Base-by-base conservation (phyloP, 2,888 invertebrate genomes). In the Halictus ligatus region DNA sequence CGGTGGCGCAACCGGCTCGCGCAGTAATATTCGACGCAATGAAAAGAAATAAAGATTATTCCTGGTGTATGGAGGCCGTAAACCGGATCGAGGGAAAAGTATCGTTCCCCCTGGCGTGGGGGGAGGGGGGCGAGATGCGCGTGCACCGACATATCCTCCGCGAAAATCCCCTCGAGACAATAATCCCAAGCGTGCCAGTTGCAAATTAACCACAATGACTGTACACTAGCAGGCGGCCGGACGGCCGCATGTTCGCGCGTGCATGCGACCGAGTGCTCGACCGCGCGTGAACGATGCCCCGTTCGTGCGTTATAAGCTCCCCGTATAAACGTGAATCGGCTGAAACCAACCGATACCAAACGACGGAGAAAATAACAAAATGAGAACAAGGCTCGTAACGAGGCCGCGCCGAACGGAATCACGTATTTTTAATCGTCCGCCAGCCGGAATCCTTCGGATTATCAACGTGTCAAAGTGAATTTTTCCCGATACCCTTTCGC, bases 111-210 rank as follows among this genome's bases (percentile, higher is more conserved):
- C 69, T 40, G 18, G 35, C 5, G 25, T 15, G n/a, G 2, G 21
- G 46, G 25, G 15, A 2, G 6, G 60, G 2, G 25, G 15, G 13
- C n/a, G 58, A 58, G 64, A 25, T 60, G 35, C 50, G 67, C 81
- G 79, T 71, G 82, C 78, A 10, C 67, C 2, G 50, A 74, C 75
- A 75, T 58, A 50, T 48, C n/a, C 40, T 43, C 72, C 21, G 46
- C 71, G 79, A 73, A 85, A 90, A 90, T 83, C 75, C 89, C 87
- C 85, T 79, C 79, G 89, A 85, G 89, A 91, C 90, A 89, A 91
- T 92, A 92, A 92, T 89, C 89, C 89, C 81, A 82, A 89, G 86
- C 86, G 87, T 82, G 71, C 73, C 75, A 84, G 86, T 90, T 86
- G 89, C 89, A 88, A 89, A 88, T 89, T 89, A 88, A 89, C 88